Evolutionary conservation across 2,888 invertebrate genomes (phyloP), one percentile per base, ranked within the genome.

Genomic region (Ashinkailepas kermadecensis): DNA sequence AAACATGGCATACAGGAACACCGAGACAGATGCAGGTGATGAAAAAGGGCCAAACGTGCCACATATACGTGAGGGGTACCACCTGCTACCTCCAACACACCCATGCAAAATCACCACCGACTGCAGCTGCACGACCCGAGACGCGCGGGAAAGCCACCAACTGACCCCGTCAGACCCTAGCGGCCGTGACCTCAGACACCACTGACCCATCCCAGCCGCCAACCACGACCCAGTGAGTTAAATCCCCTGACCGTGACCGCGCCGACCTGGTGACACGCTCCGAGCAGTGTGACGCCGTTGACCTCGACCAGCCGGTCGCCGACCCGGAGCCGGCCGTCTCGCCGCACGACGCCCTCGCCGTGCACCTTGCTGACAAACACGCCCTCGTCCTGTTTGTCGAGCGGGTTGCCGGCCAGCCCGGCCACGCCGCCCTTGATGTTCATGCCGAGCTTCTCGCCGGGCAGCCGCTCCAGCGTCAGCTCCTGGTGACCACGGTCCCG

Each of bases 231-330:
- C 4, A 4, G 39, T 4, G 39, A 39, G 39, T 39, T 39, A 39
- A 4, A 1, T 39, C 39, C 39, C 39, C 39, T 39, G 39, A 39
- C 2, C 39, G 39, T 4, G 39, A 39, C 39, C 39, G 39, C 39
- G 82, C 90, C 97, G 88, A 97, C 85, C 64, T 84, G 94, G 89
- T 98, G 97, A 67, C 95, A 93, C 78, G 95, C 96, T 82, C 97
- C 97, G 81, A 98, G 89, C 81, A 98, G 89, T 79, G 96, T 96
- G 85, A 93, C 92, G 81, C 96, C 97, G 88, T 97, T 97, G 82
- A 98, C 98, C 90, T 99, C 98, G 82, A 99, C 89, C 80, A 99
- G 91, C 86, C 98, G 92, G 94, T 96, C 95, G 84, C 99, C 99
- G 85, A 96, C 93, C 90, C 93, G 94, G 80, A 99, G 91, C 87